Evolutionary conservation across 2,113 vertebrate genomes (phyloP), one percentile per base, ranked within the genome.

Genomic region (Serilophus lunatus): DNA sequence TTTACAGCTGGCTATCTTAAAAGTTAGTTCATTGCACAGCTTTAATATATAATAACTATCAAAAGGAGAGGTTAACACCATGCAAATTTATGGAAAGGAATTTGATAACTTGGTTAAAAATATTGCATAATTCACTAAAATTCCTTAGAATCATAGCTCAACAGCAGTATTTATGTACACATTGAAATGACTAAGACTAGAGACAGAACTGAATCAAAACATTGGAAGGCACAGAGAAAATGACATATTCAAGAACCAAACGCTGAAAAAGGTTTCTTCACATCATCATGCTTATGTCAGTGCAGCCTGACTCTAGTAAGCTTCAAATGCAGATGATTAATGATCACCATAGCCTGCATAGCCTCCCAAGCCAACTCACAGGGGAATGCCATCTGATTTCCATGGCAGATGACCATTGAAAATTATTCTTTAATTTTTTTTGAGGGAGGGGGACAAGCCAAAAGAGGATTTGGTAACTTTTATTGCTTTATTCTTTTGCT

Each of bases 1-100:
- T 88, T 93, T 93, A 57, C 33, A 90, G 72, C 47, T 77, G 26
- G 75, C 38, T n/a, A 54, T 83, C 84, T 50, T 93, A 90, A 93
- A 65, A 86, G 10, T 56, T 95, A 93, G 26, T 60, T 93, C 51
- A 71, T 68, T 50, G 57, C 66, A 80, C 61, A 92, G 38, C 47
- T 95, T 96, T 93, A 88, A 85, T 90, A 24, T 47, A 38, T 78
- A 77, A 51, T 36, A 75, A 31, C 31, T 10, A 22, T 11, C 13
- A 29, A 57, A 90, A 90, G 14, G 31, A 89, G 57, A 68, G 8
- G 25, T 13, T 65, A 88, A 57, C 17, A 49, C 18, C n/a, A 36
- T 4, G 5, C 18, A 90, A 78, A 64, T 24, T 40, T 86, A 38
- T 13, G 35, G 56, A 18, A 78, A 66, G n/a, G 17, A 71, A 84